Percentiles rank a stretch among this genome's conserved stretches.
These are phyloP conservation scores for Apostichopus californicus DNA, from an alignment of 35 echinoderm and acorn worm genomes.

Conservation along the genomic window DNA sequence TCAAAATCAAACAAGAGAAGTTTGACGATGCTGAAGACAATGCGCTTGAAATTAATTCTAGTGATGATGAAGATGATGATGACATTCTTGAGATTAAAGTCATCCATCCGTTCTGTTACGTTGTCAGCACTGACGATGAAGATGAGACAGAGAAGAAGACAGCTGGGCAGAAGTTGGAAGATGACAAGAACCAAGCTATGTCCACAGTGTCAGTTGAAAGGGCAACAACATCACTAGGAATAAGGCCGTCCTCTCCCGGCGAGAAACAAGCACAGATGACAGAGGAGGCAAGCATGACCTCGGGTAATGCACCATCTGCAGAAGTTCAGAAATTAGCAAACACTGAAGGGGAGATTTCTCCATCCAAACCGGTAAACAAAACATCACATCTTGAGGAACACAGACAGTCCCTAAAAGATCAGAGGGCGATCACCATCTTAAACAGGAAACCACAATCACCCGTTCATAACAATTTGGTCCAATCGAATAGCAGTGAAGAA, in stretches of 20 bases:
- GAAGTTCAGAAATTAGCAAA: not conserved
- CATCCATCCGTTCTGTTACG: not conserved
- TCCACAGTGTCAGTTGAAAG: not conserved
- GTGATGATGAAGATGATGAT: constrained; percentile 17
- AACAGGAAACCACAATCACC: not conserved
- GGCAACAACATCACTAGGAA: not conserved
- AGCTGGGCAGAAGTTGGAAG: not conserved
- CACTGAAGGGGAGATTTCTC: not conserved
- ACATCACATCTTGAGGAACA: not conserved
- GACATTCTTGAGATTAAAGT: not conserved
- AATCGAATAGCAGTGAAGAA: not conserved
- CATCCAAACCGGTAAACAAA: not conserved
- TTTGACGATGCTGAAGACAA: not conserved
- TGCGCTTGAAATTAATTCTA: not conserved
- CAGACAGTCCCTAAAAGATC: not conserved
- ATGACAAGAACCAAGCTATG: not conserved
- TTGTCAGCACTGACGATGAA: constrained; percentile 7
- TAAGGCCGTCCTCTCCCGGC: not conserved
- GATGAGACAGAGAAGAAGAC: not conserved
- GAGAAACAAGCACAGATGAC: not conserved
- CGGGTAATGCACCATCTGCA: not conserved
- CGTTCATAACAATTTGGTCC: not conserved
- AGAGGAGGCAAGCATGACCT: not conserved
- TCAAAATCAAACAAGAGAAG: not conserved
- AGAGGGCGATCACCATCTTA: not conserved